Evolutionary conservation across 37 sponge, comb jelly and placozoan species (phyloP).

Genomic region (Axinella damicornis): DNA sequence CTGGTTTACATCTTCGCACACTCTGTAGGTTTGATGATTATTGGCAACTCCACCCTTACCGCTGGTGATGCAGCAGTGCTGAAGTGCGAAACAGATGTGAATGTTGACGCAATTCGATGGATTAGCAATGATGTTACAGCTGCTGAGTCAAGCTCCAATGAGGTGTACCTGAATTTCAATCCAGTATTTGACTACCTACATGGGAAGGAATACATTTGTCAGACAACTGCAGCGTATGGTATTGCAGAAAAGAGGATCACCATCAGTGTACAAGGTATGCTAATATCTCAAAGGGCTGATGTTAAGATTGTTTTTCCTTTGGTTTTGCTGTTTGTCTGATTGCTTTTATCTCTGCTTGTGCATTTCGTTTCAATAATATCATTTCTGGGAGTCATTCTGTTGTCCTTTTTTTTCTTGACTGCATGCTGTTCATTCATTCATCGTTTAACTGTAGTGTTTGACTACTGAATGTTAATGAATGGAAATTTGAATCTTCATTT

Average conservation of each 20-base stretch:
- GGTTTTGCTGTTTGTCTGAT: too few relatives aligned
- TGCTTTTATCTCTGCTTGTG: too few relatives aligned
- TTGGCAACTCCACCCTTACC: neutral
- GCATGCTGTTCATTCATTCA: too few relatives aligned
- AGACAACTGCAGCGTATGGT: slow-evolving; percentile 3
- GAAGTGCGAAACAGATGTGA: slow-evolving; percentile 10
- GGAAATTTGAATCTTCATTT: too few relatives aligned
- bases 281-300: too few relatives aligned
- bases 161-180: neutral
- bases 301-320: too few relatives aligned
- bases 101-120: slow-evolving; percentile 10
- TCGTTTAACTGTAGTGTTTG: too few relatives aligned
- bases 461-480: too few relatives aligned
- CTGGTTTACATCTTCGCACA: too few relatives aligned
- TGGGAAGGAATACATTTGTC: slow-evolving; percentile 11
- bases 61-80: slow-evolving; percentile 11
- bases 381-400: too few relatives aligned
- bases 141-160: neutral
- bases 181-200: slow-evolving; percentile 10
- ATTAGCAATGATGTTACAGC: neutral
- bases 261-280: slow-evolving; percentile 14
- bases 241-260: slow-evolving; percentile 10
- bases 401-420: too few relatives aligned
- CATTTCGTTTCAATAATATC: too few relatives aligned
- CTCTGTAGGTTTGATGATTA: neutral